phyloP scores from a whole-genome alignment of 2,113 vertebrate genomes.

The Cyanoliseus patagonus region DNA sequence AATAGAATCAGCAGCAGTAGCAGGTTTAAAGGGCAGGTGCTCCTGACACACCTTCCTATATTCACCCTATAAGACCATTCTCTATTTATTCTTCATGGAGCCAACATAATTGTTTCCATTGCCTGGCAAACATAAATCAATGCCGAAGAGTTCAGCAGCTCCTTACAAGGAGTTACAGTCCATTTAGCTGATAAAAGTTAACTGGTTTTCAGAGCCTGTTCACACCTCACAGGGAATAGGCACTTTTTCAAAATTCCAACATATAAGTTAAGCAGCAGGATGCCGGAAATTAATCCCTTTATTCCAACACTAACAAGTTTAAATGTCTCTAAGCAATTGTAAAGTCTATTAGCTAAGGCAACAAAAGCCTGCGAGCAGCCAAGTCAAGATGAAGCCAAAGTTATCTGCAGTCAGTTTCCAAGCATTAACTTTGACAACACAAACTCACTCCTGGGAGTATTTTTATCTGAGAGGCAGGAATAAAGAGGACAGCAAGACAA shows the following conservation, averaged over 20 bases:
- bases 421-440: background rate
- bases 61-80: background rate
- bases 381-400: background rate
- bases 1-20: background rate
- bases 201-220: background rate
- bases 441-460: background rate
- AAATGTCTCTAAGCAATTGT: constrained; percentile 15
- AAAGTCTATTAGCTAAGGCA: background rate
- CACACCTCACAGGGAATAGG: background rate
- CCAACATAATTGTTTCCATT: background rate
- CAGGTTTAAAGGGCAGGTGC: background rate
- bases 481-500: background rate
- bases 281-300: constrained; percentile 20
- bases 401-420: background rate
- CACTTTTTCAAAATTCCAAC: background rate
- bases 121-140: background rate
- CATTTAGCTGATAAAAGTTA: background rate
- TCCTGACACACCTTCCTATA: background rate
- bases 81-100: background rate
- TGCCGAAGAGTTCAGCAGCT: background rate
- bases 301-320: constrained; percentile 26
- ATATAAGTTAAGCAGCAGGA: background rate
- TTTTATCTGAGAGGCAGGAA: background rate
- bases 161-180: background rate
- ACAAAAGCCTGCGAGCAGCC: background rate